Base-by-base conservation (phyloP, 2,113 vertebrate species). In the Psittacula cyanocephala region DNA sequence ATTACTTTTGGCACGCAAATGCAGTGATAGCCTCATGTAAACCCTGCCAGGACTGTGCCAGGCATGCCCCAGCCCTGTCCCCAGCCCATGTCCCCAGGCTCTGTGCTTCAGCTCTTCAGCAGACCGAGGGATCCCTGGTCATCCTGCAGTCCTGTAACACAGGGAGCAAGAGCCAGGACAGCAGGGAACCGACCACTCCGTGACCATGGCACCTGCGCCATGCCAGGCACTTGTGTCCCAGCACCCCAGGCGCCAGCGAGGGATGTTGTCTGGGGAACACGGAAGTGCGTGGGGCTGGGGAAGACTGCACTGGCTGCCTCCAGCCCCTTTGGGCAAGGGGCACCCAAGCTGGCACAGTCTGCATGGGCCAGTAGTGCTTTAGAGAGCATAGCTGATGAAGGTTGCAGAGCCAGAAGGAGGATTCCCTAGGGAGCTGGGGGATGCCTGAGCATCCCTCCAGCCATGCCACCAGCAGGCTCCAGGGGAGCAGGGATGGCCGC, bases 1-100 rank as follows among this genome's bases (percentile, higher is more conserved):
- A 94, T 93, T 96, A 93, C 90, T 89, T 89, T 96, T 96, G 96
- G 88, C 65, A 49, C 5, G 74, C 31, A 41, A 95, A 85, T 5
- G 3, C 75, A 95, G 60, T 0, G 0, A 74, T 43, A 82, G 43
- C 47, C 44, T 81, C 59, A 29, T 0, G 1, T 76, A 67, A 84
- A 2, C 59, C n/a, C 64, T 81, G 67, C 68, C 57, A 76, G 53
- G 17, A 47, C 29, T 1, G 0, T 81, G 70, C 37, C 64, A 70
- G 87, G 29, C 8, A 1, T 44, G n/a, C 20, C 47, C 22, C 33
- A 35, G 43, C 27, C 16, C 41, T 3, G 5, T n/a, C 23, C 19
- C 35, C 41, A 64, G 35, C 35, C 53, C 22, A 13, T 9, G 31
- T 13, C 31, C 19, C 9, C 55, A 63, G 20, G 41, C 23, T 81